These are phyloP conservation scores for Corydoras sp. DNA, from an alignment of 2,113 vertebrate genomes.

Conservation along the genomic window DNA sequence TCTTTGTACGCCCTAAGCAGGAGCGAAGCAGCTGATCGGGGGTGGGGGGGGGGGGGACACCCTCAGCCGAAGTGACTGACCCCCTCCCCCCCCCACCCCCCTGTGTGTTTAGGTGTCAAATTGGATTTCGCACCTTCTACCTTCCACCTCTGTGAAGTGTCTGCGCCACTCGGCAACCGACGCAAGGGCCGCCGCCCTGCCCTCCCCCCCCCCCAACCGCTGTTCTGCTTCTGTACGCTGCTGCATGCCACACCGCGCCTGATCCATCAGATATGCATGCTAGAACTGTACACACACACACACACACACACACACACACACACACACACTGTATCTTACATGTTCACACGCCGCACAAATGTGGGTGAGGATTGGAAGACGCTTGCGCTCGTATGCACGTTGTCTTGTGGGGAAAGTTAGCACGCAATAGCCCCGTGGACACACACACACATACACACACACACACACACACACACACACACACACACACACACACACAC, in stretches of 20 bases:
- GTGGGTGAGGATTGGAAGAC: not conserved
- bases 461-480: not conserved
- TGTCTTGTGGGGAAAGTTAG: slow-evolving; percentile 29
- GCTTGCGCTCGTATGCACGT: not conserved
- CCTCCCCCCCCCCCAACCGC: too few species aligned
- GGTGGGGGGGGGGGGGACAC: too few species aligned
- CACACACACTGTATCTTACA: slow-evolving; percentile 20
- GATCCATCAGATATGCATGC: slow-evolving; percentile 33
- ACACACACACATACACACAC: not conserved
- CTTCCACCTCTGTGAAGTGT: slow-evolving; percentile 23
- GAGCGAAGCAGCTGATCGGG: too few species aligned
- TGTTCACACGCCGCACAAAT: slow-evolving; percentile 18
- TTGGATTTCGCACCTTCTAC: slow-evolving; percentile 39
- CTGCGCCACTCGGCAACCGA: too few species aligned
- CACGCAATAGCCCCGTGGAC: slow-evolving; percentile 14
- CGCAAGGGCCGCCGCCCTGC: too few species aligned
- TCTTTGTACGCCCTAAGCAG: too few species aligned
- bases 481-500: too few species aligned
- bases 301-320: not conserved
- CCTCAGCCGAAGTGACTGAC: too few species aligned
- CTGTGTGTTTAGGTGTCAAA: slow-evolving; percentile 47
- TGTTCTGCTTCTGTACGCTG: slow-evolving; percentile 22
- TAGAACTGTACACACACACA: too few species aligned
- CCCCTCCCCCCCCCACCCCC: too few species aligned
- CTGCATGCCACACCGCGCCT: slow-evolving; percentile 29